phyloP scores from a whole-genome alignment of 2,888 invertebrate species.

The Scaptodrosophila latifasciaeformis region DNA sequence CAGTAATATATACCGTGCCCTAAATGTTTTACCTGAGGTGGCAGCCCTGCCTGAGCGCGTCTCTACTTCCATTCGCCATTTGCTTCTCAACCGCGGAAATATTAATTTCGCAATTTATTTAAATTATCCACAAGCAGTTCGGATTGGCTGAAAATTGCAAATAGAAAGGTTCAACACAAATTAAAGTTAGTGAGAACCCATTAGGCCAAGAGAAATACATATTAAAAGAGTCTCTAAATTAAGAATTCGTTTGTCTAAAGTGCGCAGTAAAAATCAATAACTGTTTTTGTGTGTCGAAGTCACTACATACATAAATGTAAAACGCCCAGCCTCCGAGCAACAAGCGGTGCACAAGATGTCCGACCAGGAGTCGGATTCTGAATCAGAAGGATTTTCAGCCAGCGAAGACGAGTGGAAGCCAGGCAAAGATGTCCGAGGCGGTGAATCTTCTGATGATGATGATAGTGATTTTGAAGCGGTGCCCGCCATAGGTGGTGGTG shows the following conservation, averaged over 20 bases:
- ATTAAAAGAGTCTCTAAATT: background rate
- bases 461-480: conserved; percentile 70
- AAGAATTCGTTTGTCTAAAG: conserved; percentile 27
- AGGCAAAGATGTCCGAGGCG: conserved; percentile 56
- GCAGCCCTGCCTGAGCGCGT: conserved; percentile 6
- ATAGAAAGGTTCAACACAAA: background rate
- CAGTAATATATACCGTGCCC: no score
- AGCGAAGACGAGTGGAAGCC: conserved; percentile 74
- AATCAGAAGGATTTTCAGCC: conserved; percentile 72
- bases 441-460: conserved; percentile 73
- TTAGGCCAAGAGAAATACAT: background rate
- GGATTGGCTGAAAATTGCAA: no score
- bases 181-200: background rate
- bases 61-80: conserved; percentile 18
- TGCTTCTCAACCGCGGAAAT: conserved; percentile 49
- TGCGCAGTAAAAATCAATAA: conserved; percentile 66
- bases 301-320: conserved; percentile 49
- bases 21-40: no score
- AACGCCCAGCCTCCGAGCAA: conserved; percentile 27
- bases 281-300: conserved; percentile 51
- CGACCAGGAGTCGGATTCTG: conserved; percentile 70
- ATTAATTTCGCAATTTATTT: conserved; percentile 50
- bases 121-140: conserved; percentile 20
- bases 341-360: conserved; percentile 52
- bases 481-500: conserved; percentile 29